Evolutionary conservation across 2,888 invertebrate species (phyloP), one percentile per base, ranked within the genome.

Genomic region (Notocelia uddmanniana): DNA sequence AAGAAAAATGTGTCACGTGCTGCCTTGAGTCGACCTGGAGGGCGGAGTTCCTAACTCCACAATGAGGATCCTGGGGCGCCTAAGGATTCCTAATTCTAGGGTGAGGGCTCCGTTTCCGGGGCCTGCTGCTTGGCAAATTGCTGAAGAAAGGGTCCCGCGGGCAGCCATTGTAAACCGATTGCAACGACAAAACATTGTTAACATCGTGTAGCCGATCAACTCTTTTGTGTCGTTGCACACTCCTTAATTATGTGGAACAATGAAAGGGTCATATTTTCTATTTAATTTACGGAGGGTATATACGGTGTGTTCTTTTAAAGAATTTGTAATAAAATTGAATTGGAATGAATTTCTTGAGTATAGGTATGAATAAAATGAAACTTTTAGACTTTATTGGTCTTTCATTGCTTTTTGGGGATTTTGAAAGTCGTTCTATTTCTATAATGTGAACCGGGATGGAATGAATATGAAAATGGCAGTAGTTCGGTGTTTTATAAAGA

Each of bases 191-290:
- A 91, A 90, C 86, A 89, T 81, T 85, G 88, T 89, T 90, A 88
- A 87, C 87, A 89, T 89, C 85, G 84, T 90, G 92, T 91, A 86
- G 92, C 91, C 87, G 91, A 93, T 92, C 87, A 87, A 80, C 84
- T 80, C 84, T 88, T 72, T 93, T 93, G 92, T 92, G 77, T 84
- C 78, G 83, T 86, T 78, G 88, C 89, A 88, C 87, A 91, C 93
- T 91, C 92, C 87, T 91, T 89, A 93, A 93, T 93, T 93, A 93
- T 91, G 83, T 89, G 83, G 89, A 91, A 91, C 90, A 88, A 89
- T 89, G 87, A 91, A 93, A 91, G 93, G 93, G 93, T 93, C 93
- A 93, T 89, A 91, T 92, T 93, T 92, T 93, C 91, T 92, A 93
- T 92, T 92, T 90, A 92, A 89, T 90, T 91, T 90, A 83, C 84